Evolutionary conservation across 2,888 invertebrate species (phyloP).

Genomic region (Ochropleura leucogaster): DNA sequence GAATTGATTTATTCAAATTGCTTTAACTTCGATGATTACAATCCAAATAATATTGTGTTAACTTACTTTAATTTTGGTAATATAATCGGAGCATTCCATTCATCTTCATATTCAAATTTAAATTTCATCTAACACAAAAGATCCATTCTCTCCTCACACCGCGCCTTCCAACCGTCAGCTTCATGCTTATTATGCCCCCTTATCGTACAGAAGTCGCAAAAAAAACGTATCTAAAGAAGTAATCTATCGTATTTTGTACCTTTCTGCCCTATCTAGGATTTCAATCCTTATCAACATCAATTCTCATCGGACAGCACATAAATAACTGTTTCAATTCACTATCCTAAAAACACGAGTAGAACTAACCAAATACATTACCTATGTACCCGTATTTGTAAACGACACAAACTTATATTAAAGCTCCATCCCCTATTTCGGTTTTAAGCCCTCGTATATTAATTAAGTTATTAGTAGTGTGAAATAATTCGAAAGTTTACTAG

Average conservation of each 20-base stretch:
- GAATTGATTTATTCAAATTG: constrained; percentile 58
- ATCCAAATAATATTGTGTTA: constrained; percentile 55
- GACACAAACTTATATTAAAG: constrained; percentile 56
- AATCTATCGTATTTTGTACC: constrained; percentile 65
- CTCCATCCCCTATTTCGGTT: constrained; percentile 46
- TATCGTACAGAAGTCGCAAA: constrained; percentile 63
- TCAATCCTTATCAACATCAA: constrained; percentile 62
- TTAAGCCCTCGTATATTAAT: constrained; percentile 59
- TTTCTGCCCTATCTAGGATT: constrained; percentile 54
- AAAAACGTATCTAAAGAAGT: constrained; percentile 61
- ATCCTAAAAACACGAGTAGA: constrained; percentile 40
- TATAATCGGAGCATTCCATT: constrained; percentile 52
- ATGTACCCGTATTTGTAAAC: constrained; percentile 30
- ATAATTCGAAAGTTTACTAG: constrained; percentile 58
- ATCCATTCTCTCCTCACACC: constrained; percentile 59
- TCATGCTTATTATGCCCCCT: constrained; percentile 52
- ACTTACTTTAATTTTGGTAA: constrained; percentile 56
- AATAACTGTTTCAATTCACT: constrained; percentile 53
- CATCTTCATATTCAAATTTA: constrained; percentile 62
- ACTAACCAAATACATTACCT: constrained; percentile 38
- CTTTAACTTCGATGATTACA: constrained; percentile 44
- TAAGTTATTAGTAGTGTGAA: constrained; percentile 59
- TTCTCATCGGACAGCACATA: constrained; percentile 54
- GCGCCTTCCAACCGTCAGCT: constrained; percentile 43
- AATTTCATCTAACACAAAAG: constrained; percentile 63